A percentile compares a stretch with the other conserved stretches of the same genome.
These are phyloP conservation scores for Leptinotarsa haldemani DNA, from an alignment of 2,888 invertebrate species.

Conservation along the genomic window DNA sequence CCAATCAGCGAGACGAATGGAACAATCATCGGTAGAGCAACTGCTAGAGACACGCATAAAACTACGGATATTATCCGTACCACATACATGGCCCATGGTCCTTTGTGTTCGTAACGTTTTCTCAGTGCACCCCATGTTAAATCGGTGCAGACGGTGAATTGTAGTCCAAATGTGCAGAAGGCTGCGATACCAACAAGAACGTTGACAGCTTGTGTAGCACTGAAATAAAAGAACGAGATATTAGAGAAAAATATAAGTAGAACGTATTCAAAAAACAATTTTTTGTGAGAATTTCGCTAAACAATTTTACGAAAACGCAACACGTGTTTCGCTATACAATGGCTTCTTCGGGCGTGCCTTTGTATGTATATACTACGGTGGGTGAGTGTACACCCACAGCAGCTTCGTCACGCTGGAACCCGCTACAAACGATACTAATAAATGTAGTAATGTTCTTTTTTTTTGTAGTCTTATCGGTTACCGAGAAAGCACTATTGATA, in stretches of 20 bases:
- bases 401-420: too few relatives aligned
- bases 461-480: too few relatives aligned
- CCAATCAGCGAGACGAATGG: slow-evolving; percentile 94
- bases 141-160: slow-evolving; percentile 97
- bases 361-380: too few relatives aligned
- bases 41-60: slow-evolving; percentile 79
- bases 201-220: slow-evolving; percentile 88
- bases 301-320: too few relatives aligned
- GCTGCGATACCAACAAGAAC: slow-evolving; percentile 89
- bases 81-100: slow-evolving; percentile 80
- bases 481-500: too few relatives aligned
- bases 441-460: too few relatives aligned
- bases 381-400: too few relatives aligned
- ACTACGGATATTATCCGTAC: slow-evolving; percentile 76
- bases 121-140: slow-evolving; percentile 90
- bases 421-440: too few relatives aligned
- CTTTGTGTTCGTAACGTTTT: slow-evolving; percentile 72
- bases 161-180: slow-evolving; percentile 94
- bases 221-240: slow-evolving; percentile 65
- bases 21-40: slow-evolving; percentile 87
- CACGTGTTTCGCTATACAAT: too few relatives aligned
- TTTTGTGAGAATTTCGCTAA: too few relatives aligned
- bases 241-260: background rate
- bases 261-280: too few relatives aligned
- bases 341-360: too few relatives aligned